These are phyloP conservation scores for Strigamia crassipes DNA, from an alignment of 2,888 invertebrate species.

Conservation along the genomic window DNA sequence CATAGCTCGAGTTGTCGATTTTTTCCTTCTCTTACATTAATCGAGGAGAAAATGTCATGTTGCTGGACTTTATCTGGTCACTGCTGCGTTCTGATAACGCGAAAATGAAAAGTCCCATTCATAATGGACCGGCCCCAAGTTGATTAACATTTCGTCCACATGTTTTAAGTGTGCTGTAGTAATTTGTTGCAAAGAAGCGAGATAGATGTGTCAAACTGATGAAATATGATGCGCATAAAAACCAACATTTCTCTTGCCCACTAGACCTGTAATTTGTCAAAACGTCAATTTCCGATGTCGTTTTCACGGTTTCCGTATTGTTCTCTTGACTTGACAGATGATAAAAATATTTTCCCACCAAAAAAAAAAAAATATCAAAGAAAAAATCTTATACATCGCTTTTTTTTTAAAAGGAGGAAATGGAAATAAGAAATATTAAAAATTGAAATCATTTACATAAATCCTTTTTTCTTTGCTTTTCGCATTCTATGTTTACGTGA, in stretches of 20 bases:
- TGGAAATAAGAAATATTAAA: background rate
- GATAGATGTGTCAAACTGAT: conserved; percentile 14
- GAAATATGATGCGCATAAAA: conserved; percentile 25
- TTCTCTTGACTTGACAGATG: conserved; percentile 17
- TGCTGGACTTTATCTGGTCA: conserved; percentile 1
- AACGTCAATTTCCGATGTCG: conserved; percentile 27
- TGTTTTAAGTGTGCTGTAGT: background rate
- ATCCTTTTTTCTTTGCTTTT: background rate
- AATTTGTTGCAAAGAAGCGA: conserved; percentile 1
- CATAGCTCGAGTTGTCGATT: conserved; percentile 6
- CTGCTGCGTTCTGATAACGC: background rate
- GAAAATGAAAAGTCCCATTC: background rate
- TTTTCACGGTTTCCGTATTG: conserved; percentile 19
- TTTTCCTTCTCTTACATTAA: conserved; percentile 6
- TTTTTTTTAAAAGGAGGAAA: background rate
- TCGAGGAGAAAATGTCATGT: conserved; percentile 32
- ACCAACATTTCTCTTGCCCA: conserved; percentile 11
- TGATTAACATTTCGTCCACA: background rate
- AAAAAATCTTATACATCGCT: background rate
- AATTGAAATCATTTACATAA: background rate
- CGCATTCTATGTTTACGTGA: background rate
- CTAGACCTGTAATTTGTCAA: conserved; percentile 28
- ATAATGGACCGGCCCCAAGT: background rate
- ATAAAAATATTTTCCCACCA: background rate
- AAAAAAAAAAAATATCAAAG: no score